phyloP scores from a whole-genome alignment of 1,140 invertebrate species.

The Agrypnia vestita region DNA sequence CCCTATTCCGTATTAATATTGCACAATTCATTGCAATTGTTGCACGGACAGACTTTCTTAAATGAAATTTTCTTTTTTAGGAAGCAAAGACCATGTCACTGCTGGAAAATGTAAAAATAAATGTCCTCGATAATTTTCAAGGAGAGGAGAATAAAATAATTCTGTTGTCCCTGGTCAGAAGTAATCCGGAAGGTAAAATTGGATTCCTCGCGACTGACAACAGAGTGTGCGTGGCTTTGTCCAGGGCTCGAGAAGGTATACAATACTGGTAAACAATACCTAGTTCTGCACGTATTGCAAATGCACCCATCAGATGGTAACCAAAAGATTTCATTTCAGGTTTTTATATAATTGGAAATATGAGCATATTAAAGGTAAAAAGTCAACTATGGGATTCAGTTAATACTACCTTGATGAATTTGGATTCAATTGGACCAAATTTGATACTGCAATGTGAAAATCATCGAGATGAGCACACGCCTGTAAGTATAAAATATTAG shows the following conservation, averaged over 20 bases:
- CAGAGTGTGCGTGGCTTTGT: conserved; percentile 88
- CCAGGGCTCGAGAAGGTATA: conserved; percentile 82
- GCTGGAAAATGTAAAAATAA: conserved; percentile 72
- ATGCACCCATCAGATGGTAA: too few relatives aligned
- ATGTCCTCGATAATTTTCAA: conserved; percentile 88
- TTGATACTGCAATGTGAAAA: conserved; percentile 71
- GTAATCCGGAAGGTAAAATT: conserved; percentile 78
- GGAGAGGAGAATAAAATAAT: conserved; percentile 91
- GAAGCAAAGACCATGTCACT: conserved; percentile 15
- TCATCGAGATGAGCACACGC: conserved; percentile 62
- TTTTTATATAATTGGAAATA: conserved; percentile 79
- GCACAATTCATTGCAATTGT: neutral
- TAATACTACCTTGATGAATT: conserved; percentile 66
- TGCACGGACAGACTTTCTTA: too few relatives aligned
- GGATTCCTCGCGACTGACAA: conserved; percentile 86
- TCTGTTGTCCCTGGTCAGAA: conserved; percentile 87
- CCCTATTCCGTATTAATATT: too few relatives aligned
- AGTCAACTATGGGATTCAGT: conserved; percentile 74
- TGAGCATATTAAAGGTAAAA: conserved; percentile 73
- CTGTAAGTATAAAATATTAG: conserved; percentile 5
- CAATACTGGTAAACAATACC: neutral
- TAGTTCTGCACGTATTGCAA: too few relatives aligned
- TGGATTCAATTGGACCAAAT: conserved; percentile 67
- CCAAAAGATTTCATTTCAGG: conserved; percentile 62
- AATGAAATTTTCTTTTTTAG: neutral